Base-by-base conservation (phyloP, 2,113 vertebrate genomes). In the Poeciliopsis turrubarensis region DNA sequence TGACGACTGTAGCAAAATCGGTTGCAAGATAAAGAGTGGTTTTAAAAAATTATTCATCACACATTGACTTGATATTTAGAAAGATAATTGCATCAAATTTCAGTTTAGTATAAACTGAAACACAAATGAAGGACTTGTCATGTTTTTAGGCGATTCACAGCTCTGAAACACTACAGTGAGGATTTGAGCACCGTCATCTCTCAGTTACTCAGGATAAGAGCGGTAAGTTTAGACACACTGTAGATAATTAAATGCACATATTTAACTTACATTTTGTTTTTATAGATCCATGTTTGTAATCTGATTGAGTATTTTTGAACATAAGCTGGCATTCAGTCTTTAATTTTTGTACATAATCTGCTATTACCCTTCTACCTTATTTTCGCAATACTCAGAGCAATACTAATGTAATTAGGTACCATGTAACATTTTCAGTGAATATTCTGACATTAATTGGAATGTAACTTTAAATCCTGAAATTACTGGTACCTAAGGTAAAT, bases 161-260 rank as follows among this genome's bases (percentile, higher is more conserved):
- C 96, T 29, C 93, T 98, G 60, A 98, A 97, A 87, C 96, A 97
- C 68, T 98, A 98, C 81, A 97, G 96, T 27, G 97, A 98, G 89
- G 96, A 98, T 72, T 91, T 97, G 61, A 96, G 97, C 88, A 92
- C 95, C 6, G 94, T 95, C 88, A 94, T 97, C 89, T 95, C 96
- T 65, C 96, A 98, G 89, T 94, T 98, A 73, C 95, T 98, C 72
- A 90, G 97, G 81, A 96, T 97, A 85, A 94, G 96, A 92, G 97
- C 96, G 78, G 97, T 98, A 92, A 97, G 97, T 57, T 25, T 11
- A 8, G 51, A 57, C 17, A 47, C 4, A 5, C 44, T 41, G 39
- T 15, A 41, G 12, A 41, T 41, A 15, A 15, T 41, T 14, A 14
- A 41, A 41, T 41, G 14, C 39, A 41, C 39, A 37, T 12, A 37